Evolutionary conservation across 2,113 vertebrate genomes (phyloP).

Genomic region (Eonycteris spelaea): DNA sequence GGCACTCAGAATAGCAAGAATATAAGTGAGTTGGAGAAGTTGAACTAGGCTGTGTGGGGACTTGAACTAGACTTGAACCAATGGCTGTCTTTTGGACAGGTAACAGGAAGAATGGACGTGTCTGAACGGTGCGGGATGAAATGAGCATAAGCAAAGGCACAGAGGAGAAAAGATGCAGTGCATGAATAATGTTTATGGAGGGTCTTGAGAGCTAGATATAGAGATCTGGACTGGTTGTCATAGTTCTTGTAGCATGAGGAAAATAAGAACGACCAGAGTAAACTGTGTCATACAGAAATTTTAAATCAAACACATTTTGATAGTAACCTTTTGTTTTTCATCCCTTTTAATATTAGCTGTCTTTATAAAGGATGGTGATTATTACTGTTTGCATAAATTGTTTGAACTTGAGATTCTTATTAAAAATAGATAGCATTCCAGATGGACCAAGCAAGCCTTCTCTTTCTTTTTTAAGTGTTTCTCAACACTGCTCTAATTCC

Average conservation of each 20-base stretch:
- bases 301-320: constrained; percentile 46
- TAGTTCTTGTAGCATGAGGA: neutral
- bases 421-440: constrained; percentile 52
- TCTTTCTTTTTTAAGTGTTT: constrained; percentile 20
- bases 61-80: neutral
- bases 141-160: neutral
- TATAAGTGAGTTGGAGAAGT: neutral
- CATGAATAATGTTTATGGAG: neutral
- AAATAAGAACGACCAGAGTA: neutral
- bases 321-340: constrained; percentile 23
- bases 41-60: neutral
- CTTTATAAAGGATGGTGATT: constrained; percentile 55
- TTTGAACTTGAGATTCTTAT: constrained; percentile 58
- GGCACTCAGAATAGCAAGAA: constrained; percentile 10
- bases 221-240: neutral
- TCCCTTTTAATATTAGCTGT: constrained; percentile 32
- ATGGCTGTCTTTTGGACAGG: neutral
- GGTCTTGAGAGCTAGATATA: neutral
- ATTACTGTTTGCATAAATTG: constrained; percentile 39
- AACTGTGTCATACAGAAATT: neutral
- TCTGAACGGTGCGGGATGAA: neutral
- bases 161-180: neutral
- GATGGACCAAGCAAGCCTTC: constrained; percentile 1
- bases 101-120: neutral
- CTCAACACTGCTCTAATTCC: neutral